These are phyloP conservation scores for Subacronicta megacephala DNA, from an alignment of 2,888 invertebrate species.

Conservation along the genomic window DNA sequence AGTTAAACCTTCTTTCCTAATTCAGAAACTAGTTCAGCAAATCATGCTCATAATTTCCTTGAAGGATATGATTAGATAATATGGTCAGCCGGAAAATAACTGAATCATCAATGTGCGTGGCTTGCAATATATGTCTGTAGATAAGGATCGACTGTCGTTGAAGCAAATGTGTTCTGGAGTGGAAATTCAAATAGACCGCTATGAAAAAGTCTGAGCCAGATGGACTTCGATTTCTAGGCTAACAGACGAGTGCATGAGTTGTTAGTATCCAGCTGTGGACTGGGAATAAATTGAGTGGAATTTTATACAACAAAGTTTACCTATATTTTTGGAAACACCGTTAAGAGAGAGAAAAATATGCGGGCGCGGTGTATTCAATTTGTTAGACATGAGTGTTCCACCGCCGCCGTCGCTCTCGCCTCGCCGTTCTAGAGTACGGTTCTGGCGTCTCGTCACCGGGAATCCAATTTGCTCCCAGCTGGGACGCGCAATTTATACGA, in stretches of 20 bases:
- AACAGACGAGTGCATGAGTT: background rate
- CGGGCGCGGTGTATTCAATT: slow-evolving; percentile 28
- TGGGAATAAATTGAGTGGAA: background rate
- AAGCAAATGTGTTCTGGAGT: background rate
- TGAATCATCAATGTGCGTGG: background rate
- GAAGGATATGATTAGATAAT: background rate
- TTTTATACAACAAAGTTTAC: background rate
- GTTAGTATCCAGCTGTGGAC: background rate
- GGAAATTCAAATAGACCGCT: background rate
- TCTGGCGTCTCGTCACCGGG: slow-evolving; percentile 53
- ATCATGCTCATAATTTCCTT: background rate
- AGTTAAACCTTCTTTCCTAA: no score
- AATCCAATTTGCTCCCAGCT: slow-evolving; percentile 70
- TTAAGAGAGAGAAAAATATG: background rate
- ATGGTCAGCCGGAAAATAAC: background rate
- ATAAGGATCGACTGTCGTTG: background rate
- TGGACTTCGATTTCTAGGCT: background rate
- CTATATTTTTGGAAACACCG: no score
- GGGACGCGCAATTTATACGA: slow-evolving; percentile 67
- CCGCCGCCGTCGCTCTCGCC: slow-evolving; percentile 14
- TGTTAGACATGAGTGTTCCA: slow-evolving; percentile 24
- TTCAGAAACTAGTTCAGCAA: background rate
- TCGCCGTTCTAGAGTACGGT: slow-evolving; percentile 25
- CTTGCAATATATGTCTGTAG: slow-evolving; percentile 1
- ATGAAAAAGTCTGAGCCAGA: no score